These are phyloP conservation scores for Endomychus coccineus DNA, from an alignment of 2,888 invertebrate genomes.

Conservation along the genomic window DNA sequence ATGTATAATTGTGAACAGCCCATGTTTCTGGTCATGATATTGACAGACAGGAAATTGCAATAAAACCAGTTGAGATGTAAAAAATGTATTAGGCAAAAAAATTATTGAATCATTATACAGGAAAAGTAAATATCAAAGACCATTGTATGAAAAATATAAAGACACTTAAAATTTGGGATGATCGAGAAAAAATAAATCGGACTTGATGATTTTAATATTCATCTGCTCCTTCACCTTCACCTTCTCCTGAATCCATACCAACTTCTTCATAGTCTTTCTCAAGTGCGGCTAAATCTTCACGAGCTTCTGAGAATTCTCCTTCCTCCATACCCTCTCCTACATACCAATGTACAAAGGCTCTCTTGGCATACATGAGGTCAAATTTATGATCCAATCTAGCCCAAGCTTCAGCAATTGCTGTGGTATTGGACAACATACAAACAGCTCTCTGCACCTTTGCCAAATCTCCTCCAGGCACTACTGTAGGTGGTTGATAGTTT, in stretches of 20 bases:
- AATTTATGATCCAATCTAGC: slow-evolving; percentile 93
- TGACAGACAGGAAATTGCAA: too few relatives aligned
- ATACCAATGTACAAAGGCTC: slow-evolving; percentile 95
- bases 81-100: too few relatives aligned
- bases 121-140: too few relatives aligned
- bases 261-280: slow-evolving; percentile 87
- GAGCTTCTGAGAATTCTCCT: slow-evolving; percentile 74
- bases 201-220: slow-evolving; percentile 60
- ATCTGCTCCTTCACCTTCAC: slow-evolving; percentile 72
- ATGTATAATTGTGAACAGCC: too few relatives aligned
- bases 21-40: too few relatives aligned
- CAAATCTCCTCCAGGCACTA: slow-evolving; percentile 91
- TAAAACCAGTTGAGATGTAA: too few relatives aligned
- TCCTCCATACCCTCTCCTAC: slow-evolving; percentile 82
- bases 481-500: slow-evolving; percentile 92
- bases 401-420: slow-evolving; percentile 96
- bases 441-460: slow-evolving; percentile 95
- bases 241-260: slow-evolving; percentile 79
- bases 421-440: slow-evolving; percentile 97
- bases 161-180: too few relatives aligned
- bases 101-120: too few relatives aligned
- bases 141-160: too few relatives aligned
- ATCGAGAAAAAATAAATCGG: too few relatives aligned
- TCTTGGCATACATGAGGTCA: slow-evolving; percentile 94
- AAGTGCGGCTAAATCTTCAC: slow-evolving; percentile 70